Percentiles rank a stretch among this genome's conserved stretches.
phyloP scores from a whole-genome alignment of 2,888 invertebrate species.

The Clepsis dumicolana region DNA sequence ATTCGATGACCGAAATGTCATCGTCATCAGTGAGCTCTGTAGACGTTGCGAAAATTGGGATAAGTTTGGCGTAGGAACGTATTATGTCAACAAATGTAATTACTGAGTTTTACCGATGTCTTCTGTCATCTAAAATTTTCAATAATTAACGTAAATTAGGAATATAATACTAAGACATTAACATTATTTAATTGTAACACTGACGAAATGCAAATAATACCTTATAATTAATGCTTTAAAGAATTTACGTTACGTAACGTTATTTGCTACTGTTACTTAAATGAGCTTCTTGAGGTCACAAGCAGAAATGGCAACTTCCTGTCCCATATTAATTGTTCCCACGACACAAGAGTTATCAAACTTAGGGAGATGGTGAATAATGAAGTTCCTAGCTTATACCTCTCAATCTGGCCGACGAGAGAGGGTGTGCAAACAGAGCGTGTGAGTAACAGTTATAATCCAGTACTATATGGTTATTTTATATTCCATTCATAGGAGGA shows the following conservation, averaged over 20 bases:
- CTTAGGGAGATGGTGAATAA: slow-evolving; percentile 3
- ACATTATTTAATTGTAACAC: background rate
- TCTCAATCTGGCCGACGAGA: slow-evolving; percentile 2
- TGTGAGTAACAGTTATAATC: background rate
- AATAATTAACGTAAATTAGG: no score
- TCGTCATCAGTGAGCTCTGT: background rate
- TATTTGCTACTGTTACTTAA: background rate
- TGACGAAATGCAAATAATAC: background rate
- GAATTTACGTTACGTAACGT: background rate
- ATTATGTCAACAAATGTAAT: no score
- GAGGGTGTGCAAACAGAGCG: background rate
- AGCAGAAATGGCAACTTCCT: background rate
- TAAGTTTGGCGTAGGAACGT: no score
- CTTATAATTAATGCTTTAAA: background rate
- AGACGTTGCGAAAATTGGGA: background rate
- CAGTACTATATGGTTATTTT: background rate
- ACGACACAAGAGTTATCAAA: slow-evolving; percentile 14
- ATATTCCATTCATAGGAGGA: no score
- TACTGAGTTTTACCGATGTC: no score
- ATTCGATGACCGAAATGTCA: background rate
- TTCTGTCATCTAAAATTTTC: no score
- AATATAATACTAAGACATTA: no score
- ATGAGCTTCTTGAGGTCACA: background rate
- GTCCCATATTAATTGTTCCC: slow-evolving; percentile 17
- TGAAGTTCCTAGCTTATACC: slow-evolving; percentile 4